Evolutionary conservation across 2,113 vertebrate species (phyloP).

Genomic region (Actenoides hombroni): DNA sequence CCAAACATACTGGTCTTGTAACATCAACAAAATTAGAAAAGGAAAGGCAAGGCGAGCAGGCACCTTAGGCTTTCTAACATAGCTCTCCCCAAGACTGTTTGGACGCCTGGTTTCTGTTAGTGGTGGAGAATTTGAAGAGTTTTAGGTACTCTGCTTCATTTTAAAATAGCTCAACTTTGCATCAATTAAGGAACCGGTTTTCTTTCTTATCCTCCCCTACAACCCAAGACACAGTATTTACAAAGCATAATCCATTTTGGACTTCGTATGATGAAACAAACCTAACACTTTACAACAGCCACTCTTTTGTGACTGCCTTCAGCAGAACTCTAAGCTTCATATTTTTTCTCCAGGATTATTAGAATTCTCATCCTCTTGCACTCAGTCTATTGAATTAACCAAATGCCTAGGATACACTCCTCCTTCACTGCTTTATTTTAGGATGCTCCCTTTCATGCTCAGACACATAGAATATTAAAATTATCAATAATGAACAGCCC

Average conservation of each 20-base stretch:
- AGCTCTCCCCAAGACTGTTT: not conserved
- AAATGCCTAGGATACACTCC: not conserved
- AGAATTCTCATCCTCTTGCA: not conserved
- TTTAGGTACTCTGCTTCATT: not conserved
- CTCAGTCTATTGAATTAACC: not conserved
- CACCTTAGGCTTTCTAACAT: not conserved
- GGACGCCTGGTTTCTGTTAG: rapidly evolving
- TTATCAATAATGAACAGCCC: not conserved
- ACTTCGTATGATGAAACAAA: not conserved
- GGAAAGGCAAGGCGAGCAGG: not conserved
- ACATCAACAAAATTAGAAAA: not conserved
- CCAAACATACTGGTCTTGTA: not conserved
- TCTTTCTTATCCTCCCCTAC: not conserved
- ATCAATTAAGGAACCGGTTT: not conserved
- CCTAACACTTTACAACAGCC: not conserved
- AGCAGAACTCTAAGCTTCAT: not conserved
- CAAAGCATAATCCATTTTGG: not conserved
- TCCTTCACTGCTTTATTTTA: not conserved
- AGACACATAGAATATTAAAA: not conserved
- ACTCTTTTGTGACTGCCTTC: not conserved
- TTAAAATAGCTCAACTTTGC: not conserved
- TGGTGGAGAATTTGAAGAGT: not conserved
- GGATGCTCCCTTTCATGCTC: not conserved
- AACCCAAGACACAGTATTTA: not conserved
- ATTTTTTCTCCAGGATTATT: not conserved